These are phyloP conservation scores for Drosophila nigromelanica DNA, from an alignment of 1,140 invertebrate species.

Conservation along the genomic window DNA sequence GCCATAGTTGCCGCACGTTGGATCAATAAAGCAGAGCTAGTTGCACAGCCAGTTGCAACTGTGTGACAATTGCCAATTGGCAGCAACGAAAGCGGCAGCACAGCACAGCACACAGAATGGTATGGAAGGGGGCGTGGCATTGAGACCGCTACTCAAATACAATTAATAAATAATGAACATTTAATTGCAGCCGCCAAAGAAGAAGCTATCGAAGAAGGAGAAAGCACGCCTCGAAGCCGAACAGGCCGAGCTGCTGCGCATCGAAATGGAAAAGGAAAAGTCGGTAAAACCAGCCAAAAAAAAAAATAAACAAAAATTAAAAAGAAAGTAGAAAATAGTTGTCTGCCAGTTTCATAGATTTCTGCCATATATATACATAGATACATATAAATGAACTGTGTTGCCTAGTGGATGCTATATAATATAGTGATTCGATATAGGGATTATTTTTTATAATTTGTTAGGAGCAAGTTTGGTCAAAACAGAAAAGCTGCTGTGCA, in stretches of 20 bases:
- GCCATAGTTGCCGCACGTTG: constrained; percentile 51
- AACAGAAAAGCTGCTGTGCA: no score
- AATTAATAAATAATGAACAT: constrained; percentile 33
- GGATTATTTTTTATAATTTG: no score
- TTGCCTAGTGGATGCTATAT: no score
- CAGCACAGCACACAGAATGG: constrained; percentile 11
- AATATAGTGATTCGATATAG: no score
- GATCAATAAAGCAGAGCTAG: constrained; percentile 33
- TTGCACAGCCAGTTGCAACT: constrained; percentile 14
- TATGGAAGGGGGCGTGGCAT: constrained; percentile 21
- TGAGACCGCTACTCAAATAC: constrained; percentile 8
- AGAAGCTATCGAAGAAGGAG: constrained; percentile 84
- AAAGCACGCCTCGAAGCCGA: constrained; percentile 84
- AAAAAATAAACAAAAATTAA: no score
- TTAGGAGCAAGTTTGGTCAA: no score
- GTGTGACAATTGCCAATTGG: constrained; percentile 31
- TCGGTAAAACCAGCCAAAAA: constrained; percentile 25
- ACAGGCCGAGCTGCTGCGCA: constrained; percentile 81
- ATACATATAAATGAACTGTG: background rate
- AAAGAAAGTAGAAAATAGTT: no score
- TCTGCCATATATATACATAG: no score
- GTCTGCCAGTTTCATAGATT: no score
- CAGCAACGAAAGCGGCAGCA: constrained; percentile 26
- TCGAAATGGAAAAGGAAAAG: constrained; percentile 84
- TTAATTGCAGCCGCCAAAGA: constrained; percentile 73